Evolutionary conservation across 2,113 vertebrate genomes (phyloP).

Genomic region (Erythrocebus patas): DNA sequence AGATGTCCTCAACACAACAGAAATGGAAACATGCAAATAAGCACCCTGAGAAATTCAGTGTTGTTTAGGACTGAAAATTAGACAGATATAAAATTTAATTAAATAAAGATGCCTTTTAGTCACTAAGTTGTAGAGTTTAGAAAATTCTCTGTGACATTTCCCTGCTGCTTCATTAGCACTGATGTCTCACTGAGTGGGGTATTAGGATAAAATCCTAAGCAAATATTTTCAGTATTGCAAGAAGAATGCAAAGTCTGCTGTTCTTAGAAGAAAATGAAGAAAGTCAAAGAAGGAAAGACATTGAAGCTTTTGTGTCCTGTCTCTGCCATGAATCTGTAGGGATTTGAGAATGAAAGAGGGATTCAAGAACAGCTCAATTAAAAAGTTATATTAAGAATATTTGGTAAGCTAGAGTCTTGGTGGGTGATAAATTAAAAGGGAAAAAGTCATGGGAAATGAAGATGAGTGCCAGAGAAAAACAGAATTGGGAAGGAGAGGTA

Average conservation of each 20-base stretch:
- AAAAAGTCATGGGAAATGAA: background rate
- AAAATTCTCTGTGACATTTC: slow-evolving; percentile 20
- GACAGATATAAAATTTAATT: slow-evolving; percentile 49
- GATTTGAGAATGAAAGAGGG: background rate
- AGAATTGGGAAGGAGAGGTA: background rate
- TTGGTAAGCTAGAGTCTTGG: background rate
- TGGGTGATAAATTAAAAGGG: background rate
- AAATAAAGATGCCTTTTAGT: slow-evolving; percentile 50
- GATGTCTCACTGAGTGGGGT: slow-evolving; percentile 14
- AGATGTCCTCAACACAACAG: slow-evolving; percentile 36
- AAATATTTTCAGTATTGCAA: slow-evolving; percentile 59
- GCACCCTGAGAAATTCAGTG: slow-evolving; percentile 25
- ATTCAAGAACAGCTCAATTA: background rate
- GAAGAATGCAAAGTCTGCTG: slow-evolving; percentile 4
- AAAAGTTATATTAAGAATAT: background rate
- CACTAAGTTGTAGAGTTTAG: slow-evolving; percentile 47
- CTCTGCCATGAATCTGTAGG: background rate
- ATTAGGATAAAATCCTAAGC: slow-evolving; percentile 41
- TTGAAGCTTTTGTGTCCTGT: background rate
- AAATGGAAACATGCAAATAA: slow-evolving; percentile 64
- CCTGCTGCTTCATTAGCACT: slow-evolving; percentile 42
- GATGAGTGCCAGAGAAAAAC: background rate
- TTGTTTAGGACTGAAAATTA: slow-evolving; percentile 45
- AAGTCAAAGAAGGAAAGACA: slow-evolving; percentile 1
- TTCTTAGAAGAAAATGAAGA: background rate